These are phyloP conservation scores for Oenanthe oenanthe DNA, from an alignment of 2,113 vertebrate species.

Conservation along the genomic window DNA sequence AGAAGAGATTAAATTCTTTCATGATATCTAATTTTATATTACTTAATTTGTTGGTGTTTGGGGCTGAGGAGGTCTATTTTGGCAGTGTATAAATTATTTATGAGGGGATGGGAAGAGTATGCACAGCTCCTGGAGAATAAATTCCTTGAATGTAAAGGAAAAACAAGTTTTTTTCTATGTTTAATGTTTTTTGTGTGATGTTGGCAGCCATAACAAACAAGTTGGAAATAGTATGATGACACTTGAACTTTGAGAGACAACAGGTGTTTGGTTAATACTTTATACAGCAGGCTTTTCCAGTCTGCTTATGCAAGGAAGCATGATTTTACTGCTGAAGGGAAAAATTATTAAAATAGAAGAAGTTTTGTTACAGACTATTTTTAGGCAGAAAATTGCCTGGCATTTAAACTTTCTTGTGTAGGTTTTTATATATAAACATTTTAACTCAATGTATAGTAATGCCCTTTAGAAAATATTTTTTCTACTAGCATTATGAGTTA, in stretches of 20 bases:
- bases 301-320: not conserved
- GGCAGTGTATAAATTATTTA: not conserved
- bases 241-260: not conserved
- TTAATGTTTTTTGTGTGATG: not conserved
- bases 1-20: not conserved
- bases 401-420: not conserved
- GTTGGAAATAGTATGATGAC: not conserved
- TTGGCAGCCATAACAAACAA: fast-evolving
- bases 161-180: not conserved
- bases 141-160: not conserved
- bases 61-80: not conserved
- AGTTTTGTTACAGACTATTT: not conserved
- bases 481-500: not conserved
- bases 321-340: not conserved
- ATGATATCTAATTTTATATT: not conserved
- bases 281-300: not conserved
- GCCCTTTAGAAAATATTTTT: not conserved
- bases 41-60: not conserved
- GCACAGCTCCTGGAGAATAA: not conserved
- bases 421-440: not conserved
- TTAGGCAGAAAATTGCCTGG: not conserved
- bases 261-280: not conserved
- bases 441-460: not conserved
- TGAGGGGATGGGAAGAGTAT: not conserved
- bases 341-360: not conserved